phyloP scores from a whole-genome alignment of 2,888 invertebrate species.

The Anarsia innoxiella region DNA sequence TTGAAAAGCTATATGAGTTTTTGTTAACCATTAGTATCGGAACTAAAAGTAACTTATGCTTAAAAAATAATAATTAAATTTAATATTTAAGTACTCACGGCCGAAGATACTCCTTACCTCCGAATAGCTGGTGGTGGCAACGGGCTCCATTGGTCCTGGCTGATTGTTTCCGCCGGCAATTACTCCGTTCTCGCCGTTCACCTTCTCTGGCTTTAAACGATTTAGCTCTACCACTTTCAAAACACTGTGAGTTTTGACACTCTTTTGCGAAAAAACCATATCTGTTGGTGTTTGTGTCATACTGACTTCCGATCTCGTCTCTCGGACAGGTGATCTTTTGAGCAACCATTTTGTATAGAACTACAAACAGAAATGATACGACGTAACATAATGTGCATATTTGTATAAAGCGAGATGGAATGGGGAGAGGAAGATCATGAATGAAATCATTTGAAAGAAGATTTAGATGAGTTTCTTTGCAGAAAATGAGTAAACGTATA shows the following conservation, averaged over 20 bases:
- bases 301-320: slow-evolving; percentile 67
- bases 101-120: slow-evolving; percentile 54
- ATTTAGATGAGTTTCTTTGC: too few species aligned
- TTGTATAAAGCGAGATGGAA: slow-evolving; percentile 51
- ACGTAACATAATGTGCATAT: slow-evolving; percentile 73
- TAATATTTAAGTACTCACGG: slow-evolving; percentile 50
- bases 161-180: slow-evolving; percentile 50
- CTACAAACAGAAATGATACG: slow-evolving; percentile 75
- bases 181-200: slow-evolving; percentile 53
- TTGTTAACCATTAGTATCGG: slow-evolving; percentile 21
- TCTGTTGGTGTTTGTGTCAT: slow-evolving; percentile 61
- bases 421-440: too few species aligned
- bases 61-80: slow-evolving; percentile 29
- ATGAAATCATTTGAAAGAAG: too few species aligned
- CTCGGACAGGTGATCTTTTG: slow-evolving; percentile 71
- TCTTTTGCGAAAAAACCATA: slow-evolving; percentile 74
- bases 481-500: too few species aligned
- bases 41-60: slow-evolving; percentile 42
- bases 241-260: slow-evolving; percentile 64
- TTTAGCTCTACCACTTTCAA: slow-evolving; percentile 73
- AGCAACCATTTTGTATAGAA: slow-evolving; percentile 75
- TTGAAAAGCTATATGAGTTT: slow-evolving; percentile 37
- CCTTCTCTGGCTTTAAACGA: slow-evolving; percentile 67
- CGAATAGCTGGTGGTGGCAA: slow-evolving; percentile 51
- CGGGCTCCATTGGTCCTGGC: slow-evolving; percentile 33